Percentiles rank a stretch among this genome's conserved stretches.
phyloP scores from a whole-genome alignment of 2,113 vertebrate species.

The Corythornis vintsioides region DNA sequence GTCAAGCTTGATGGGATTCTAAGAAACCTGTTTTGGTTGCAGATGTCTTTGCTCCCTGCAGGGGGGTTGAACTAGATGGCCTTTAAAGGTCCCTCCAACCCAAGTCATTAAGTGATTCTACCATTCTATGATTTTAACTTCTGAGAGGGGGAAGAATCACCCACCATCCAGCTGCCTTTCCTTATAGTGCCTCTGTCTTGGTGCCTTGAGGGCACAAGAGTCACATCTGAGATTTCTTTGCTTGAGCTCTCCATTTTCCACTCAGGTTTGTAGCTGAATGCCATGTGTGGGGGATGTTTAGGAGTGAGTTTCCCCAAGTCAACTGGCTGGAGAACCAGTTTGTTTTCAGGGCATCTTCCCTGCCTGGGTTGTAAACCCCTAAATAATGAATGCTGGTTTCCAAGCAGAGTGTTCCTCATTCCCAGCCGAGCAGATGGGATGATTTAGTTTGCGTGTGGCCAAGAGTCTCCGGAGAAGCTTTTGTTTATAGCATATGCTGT shows the following conservation, averaged over 20 bases:
- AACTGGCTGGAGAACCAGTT: not conserved
- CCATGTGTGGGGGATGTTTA: not conserved
- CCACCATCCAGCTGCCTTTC: not conserved
- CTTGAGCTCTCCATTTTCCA: not conserved
- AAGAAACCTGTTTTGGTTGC: too few species aligned
- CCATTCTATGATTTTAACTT: not conserved
- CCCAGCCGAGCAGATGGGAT: not conserved
- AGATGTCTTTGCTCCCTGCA: too few species aligned
- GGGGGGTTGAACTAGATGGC: too few species aligned
- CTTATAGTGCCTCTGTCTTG: not conserved
- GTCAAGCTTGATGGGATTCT: too few species aligned
- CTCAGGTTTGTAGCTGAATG: not conserved
- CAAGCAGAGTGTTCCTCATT: not conserved
- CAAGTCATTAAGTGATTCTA: too few species aligned
- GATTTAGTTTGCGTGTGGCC: not conserved
- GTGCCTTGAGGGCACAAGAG: not conserved
- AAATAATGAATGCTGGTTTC: constrained; percentile 16
- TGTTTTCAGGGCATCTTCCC: not conserved
- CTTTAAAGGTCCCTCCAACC: too few species aligned
- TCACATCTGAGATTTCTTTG: not conserved
- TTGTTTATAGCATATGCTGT: constrained; percentile 13
- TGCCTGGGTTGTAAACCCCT: not conserved
- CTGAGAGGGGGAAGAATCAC: not conserved
- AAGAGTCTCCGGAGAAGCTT: not conserved
- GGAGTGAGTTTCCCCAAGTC: not conserved